phyloP scores from a whole-genome alignment of 2,888 invertebrate genomes.

The Leucoma salicis region DNA sequence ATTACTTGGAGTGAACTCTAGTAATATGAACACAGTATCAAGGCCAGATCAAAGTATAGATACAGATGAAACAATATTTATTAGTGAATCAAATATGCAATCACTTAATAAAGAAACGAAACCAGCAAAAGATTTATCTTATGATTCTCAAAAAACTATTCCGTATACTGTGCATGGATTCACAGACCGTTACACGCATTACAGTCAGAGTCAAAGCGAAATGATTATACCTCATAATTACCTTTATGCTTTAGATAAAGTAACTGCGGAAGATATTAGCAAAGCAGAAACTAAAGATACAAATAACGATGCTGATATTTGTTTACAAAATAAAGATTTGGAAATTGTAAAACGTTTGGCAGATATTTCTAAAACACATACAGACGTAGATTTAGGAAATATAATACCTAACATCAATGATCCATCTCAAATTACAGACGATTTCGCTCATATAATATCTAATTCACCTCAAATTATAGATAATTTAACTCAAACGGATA shows the following conservation, averaged over 20 bases:
- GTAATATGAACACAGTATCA: neutral
- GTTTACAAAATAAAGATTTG: neutral
- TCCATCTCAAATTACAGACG: neutral
- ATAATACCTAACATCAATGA: neutral
- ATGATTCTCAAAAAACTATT: conserved; percentile 38
- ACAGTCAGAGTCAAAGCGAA: conserved; percentile 48
- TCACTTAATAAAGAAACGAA: neutral
- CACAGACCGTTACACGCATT: conserved; percentile 41
- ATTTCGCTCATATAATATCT: too few relatives aligned
- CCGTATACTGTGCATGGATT: conserved; percentile 33
- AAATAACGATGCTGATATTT: neutral
- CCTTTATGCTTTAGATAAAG: conserved; percentile 20
- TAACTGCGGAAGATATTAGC: neutral
- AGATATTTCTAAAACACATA: too few relatives aligned
- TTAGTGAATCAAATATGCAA: neutral
- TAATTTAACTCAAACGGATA: conserved; percentile 1
- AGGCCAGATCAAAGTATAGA: neutral
- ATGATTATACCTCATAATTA: conserved; percentile 36
- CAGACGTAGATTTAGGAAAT: too few relatives aligned
- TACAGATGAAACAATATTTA: neutral
- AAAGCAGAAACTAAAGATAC: neutral
- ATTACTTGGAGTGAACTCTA: neutral
- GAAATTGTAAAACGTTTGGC: too few relatives aligned
- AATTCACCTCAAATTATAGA: conserved; percentile 7
- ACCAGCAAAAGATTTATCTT: conserved; percentile 2